Evolutionary conservation across 92 coral and sea anemone genomes (phyloP).

Genomic region (Phenganax subtilis): DNA sequence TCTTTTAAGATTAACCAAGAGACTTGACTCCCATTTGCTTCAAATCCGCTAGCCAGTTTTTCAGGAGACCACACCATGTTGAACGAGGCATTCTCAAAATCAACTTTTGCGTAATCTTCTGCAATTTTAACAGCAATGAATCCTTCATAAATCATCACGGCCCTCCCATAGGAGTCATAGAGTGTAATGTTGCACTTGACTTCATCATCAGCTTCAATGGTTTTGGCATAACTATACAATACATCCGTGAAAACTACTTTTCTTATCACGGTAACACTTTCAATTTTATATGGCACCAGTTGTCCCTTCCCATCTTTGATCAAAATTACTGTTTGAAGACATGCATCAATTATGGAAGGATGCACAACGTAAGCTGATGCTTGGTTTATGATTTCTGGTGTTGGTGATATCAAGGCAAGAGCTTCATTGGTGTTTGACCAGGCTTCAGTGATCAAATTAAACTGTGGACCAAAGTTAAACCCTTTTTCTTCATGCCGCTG

Average conservation of each 20-base stretch:
- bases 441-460: constrained; percentile 56
- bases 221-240: constrained; percentile 34
- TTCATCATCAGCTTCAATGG: constrained; percentile 26
- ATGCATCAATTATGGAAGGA: constrained; percentile 80
- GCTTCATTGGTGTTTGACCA: constrained; percentile 65
- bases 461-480: constrained; percentile 73
- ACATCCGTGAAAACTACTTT: not conserved
- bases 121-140: constrained; percentile 43
- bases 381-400: constrained; percentile 38
- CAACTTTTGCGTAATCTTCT: constrained; percentile 35
- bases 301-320: constrained; percentile 17
- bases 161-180: constrained; percentile 43
- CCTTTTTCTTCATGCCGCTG: constrained; percentile 42
- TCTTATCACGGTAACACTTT: constrained; percentile 5
- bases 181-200: constrained; percentile 45
- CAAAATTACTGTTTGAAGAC: constrained; percentile 70
- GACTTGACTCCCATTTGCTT: not conserved
- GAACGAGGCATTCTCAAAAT: constrained; percentile 43
- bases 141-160: constrained; percentile 41
- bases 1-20: constrained; percentile 40
- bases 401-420: constrained; percentile 55
- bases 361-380: constrained; percentile 60
- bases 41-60: not conserved
- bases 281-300: constrained; percentile 27
- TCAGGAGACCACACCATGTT: constrained; percentile 41